phyloP scores from a whole-genome alignment of 2,797 vertebrate genomes.

The Varecia variegata region DNA sequence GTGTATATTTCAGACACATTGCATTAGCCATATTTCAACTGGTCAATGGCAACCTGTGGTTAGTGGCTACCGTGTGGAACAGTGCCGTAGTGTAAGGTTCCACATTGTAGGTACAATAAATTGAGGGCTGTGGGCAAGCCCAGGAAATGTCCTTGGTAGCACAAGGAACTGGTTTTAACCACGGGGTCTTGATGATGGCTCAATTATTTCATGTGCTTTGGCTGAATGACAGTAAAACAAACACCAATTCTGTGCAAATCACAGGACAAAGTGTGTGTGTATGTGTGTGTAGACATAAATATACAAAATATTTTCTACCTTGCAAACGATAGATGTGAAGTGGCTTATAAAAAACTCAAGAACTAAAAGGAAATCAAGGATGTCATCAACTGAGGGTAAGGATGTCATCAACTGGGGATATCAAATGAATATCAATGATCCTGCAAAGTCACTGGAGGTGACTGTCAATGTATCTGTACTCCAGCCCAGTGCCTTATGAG shows the following conservation, averaged over 20 bases:
- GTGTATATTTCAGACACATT: background rate
- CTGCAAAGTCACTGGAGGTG: rapidly evolving
- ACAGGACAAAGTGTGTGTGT: background rate
- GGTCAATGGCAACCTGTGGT: background rate
- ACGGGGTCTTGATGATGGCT: background rate
- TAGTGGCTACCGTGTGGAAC: background rate
- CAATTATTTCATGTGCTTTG: background rate
- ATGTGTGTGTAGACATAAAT: background rate
- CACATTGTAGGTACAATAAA: background rate
- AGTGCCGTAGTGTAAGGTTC: background rate
- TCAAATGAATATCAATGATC: background rate
- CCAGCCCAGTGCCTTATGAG: rapidly evolving
- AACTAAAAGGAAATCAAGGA: background rate
- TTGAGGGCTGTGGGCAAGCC: background rate
- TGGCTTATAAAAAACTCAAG: background rate
- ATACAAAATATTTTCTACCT: background rate
- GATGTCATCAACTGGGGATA: no score
- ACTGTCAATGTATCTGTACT: rapidly evolving
- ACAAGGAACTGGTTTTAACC: background rate
- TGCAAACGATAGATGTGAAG: background rate
- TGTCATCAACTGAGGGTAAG: background rate
- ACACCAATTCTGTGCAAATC: background rate
- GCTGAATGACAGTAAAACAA: background rate
- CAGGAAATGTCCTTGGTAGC: background rate
- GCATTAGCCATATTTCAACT: background rate